Percentiles rank a stretch among this genome's conserved stretches.
phyloP scores from a whole-genome alignment of 2,113 vertebrate genomes.

The Perca flavescens region DNA sequence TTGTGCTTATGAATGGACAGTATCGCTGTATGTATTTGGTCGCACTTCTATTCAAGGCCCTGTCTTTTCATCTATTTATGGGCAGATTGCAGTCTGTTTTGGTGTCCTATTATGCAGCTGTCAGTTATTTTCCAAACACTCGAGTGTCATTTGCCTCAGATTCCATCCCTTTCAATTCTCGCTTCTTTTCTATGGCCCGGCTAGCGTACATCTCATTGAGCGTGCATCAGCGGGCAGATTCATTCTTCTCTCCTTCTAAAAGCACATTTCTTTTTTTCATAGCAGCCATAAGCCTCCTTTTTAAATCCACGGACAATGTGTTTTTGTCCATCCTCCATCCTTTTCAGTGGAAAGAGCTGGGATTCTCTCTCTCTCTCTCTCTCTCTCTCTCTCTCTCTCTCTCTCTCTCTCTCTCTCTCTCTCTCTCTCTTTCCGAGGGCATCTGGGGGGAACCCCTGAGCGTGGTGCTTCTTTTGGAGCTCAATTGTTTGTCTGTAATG shows the following conservation, averaged over 20 bases:
- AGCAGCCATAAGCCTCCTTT: constrained; percentile 89
- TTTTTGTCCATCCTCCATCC: constrained; percentile 84
- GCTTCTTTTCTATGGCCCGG: constrained; percentile 63
- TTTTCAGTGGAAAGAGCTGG: constrained; percentile 72
- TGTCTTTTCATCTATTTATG: constrained; percentile 71
- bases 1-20: constrained; percentile 70
- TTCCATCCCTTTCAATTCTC: constrained; percentile 76
- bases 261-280: constrained; percentile 82
- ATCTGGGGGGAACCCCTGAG: constrained; percentile 36
- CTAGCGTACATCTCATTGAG: constrained; percentile 83
- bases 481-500: constrained; percentile 88
- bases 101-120: constrained; percentile 80
- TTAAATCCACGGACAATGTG: constrained; percentile 90
- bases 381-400: constrained; percentile 46
- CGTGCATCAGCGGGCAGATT: constrained; percentile 84
- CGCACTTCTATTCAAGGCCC: constrained; percentile 67
- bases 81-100: constrained; percentile 78
- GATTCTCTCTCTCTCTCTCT: constrained; percentile 63
- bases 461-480: constrained; percentile 80
- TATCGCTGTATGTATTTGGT: constrained; percentile 78
- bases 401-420: constrained; percentile 32
- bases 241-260: constrained; percentile 85
- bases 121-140: constrained; percentile 79
- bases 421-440: neutral
- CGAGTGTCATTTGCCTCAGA: constrained; percentile 80